These are phyloP conservation scores for Candoia aspera DNA, from an alignment of 2,113 vertebrate genomes.

Conservation along the genomic window DNA sequence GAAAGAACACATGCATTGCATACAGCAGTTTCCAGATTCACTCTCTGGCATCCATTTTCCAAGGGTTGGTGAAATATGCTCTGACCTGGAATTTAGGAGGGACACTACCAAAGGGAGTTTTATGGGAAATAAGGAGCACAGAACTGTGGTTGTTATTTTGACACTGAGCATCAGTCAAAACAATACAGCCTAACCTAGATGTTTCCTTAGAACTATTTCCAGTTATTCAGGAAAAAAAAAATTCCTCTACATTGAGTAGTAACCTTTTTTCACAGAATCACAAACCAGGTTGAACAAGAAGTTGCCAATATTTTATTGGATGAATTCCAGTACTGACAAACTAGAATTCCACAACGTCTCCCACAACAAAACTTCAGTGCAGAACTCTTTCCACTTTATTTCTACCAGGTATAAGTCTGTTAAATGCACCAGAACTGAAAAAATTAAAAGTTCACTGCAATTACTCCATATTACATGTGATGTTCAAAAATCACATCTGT, in stretches of 20 bases:
- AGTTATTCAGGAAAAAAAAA: too few relatives aligned
- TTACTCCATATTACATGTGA: neutral
- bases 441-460: neutral
- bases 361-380: neutral
- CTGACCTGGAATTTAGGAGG: neutral
- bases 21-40: neutral
- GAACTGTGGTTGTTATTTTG: constrained; percentile 6
- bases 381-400: neutral
- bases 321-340: neutral
- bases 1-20: neutral
- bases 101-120: neutral
- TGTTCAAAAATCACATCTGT: neutral
- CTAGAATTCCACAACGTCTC: neutral
- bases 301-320: neutral
- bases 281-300: neutral
- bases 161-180: neutral
- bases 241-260: neutral
- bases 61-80: neutral
- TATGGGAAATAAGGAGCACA: neutral
- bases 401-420: too few relatives aligned
- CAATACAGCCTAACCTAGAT: neutral
- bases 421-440: neutral
- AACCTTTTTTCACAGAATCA: neutral
- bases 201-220: constrained; percentile 17
- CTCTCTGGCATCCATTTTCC: neutral